Percentiles rank a stretch among this genome's conserved stretches.
Conservation (phyloP, 2,113 vertebrate genomes). For the Corythoichthys haematopterus region DNA sequence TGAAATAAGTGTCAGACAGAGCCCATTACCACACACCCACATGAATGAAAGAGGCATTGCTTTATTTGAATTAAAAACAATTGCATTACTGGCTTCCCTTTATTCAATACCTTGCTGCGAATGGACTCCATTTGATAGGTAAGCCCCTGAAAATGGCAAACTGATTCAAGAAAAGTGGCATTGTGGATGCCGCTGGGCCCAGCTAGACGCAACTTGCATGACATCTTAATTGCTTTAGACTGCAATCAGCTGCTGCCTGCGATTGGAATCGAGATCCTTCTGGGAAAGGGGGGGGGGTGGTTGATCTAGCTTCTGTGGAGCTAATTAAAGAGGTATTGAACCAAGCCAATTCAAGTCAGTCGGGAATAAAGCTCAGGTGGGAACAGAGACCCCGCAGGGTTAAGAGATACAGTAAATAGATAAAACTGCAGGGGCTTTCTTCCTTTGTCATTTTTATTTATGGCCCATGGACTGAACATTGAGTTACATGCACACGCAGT, state of each 20-base stretch:
- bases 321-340: constrained; percentile 38
- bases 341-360: constrained; percentile 12
- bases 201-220: constrained; percentile 24
- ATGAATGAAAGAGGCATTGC: constrained; percentile 30
- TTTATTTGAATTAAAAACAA: constrained; percentile 66
- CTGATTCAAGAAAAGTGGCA: constrained; percentile 42
- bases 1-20: constrained; percentile 36
- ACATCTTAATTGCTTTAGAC: constrained; percentile 44
- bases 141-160: constrained; percentile 37
- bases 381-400: neutral
- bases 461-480: neutral
- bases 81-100: constrained; percentile 53
- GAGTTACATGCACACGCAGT: neutral
- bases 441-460: neutral
- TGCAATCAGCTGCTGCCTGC: constrained; percentile 22
- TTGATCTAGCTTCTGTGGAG: constrained; percentile 12
- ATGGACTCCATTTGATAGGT: constrained; percentile 48
- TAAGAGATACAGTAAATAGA: neutral
- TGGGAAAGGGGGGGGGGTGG: constrained; percentile 15
- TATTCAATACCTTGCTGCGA: constrained; percentile 50
- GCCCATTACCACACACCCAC: constrained; percentile 35
- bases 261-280: constrained; percentile 26
- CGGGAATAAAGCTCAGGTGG: constrained; percentile 7
- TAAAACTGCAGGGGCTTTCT: neutral
- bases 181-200: constrained; percentile 20